A percentile compares a stretch with the other conserved stretches of the same genome.
Conservation (phyloP, 2,113 vertebrate genomes). For the Laticauda laticaudata region DNA sequence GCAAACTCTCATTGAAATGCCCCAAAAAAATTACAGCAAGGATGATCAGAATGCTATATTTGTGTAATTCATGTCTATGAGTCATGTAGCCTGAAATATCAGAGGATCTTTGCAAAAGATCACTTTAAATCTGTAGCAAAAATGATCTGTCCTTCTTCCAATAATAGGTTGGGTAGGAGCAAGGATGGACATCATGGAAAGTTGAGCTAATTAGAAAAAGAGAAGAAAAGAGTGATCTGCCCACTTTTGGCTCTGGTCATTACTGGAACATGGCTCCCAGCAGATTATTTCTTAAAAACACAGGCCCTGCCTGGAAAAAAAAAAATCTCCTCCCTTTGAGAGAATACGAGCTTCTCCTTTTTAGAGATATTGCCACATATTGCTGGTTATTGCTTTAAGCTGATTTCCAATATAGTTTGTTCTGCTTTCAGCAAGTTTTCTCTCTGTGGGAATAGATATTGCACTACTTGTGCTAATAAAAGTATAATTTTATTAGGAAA, state of each 20-base stretch:
- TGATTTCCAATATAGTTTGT: neutral
- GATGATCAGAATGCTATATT: neutral
- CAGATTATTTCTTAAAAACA: neutral
- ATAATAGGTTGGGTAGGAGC: neutral
- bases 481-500: neutral
- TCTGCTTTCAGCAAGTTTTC: neutral
- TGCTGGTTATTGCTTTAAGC: neutral
- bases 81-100: neutral
- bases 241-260: neutral
- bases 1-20: neutral
- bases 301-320: neutral
- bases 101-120: neutral
- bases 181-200: neutral
- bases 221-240: neutral
- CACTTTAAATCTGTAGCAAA: neutral
- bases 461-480: neutral
- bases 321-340: neutral
- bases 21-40: neutral
- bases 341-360: neutral
- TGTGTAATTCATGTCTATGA: neutral
- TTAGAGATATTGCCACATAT: neutral
- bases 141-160: neutral
- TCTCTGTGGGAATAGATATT: neutral
- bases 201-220: neutral
- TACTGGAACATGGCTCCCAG: neutral